These are phyloP conservation scores for Phrixothrix hirtus DNA, from an alignment of 2,888 invertebrate species.

Conservation along the genomic window DNA sequence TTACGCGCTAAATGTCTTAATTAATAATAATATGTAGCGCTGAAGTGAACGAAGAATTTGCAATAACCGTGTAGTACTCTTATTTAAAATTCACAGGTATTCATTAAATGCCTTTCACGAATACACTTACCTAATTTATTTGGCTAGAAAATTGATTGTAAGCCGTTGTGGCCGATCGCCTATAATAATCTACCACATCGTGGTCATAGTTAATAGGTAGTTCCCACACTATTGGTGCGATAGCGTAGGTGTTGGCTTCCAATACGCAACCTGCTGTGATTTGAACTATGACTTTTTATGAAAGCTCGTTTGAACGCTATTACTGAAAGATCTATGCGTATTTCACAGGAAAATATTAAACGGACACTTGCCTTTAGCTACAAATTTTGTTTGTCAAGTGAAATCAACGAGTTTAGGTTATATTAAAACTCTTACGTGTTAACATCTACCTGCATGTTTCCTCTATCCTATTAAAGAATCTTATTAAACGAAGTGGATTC, in stretches of 20 bases:
- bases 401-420: no score
- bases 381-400: slow-evolving; percentile 3
- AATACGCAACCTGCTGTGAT: slow-evolving; percentile 30
- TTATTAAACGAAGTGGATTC: no score
- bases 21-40: slow-evolving; percentile 1
- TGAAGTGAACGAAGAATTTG: slow-evolving; percentile 4
- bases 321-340: slow-evolving; percentile 22
- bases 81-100: slow-evolving; percentile 15
- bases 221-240: slow-evolving; percentile 30
- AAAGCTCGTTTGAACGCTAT: slow-evolving; percentile 22
- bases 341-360: slow-evolving; percentile 15
- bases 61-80: slow-evolving; percentile 7
- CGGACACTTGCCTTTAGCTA: slow-evolving; percentile 3
- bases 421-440: no score
- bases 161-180: slow-evolving; percentile 17
- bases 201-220: slow-evolving; percentile 25
- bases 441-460: no score
- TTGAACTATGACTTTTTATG: slow-evolving; percentile 31
- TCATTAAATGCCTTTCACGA: slow-evolving; percentile 21
- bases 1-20: background rate
- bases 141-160: slow-evolving; percentile 25
- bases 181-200: slow-evolving; percentile 17
- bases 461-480: no score
- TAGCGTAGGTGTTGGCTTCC: slow-evolving; percentile 31
- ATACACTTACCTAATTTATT: slow-evolving; percentile 20